Base-by-base conservation (phyloP, 2,888 invertebrate genomes). In the Cataglyphis albicans region DNA sequence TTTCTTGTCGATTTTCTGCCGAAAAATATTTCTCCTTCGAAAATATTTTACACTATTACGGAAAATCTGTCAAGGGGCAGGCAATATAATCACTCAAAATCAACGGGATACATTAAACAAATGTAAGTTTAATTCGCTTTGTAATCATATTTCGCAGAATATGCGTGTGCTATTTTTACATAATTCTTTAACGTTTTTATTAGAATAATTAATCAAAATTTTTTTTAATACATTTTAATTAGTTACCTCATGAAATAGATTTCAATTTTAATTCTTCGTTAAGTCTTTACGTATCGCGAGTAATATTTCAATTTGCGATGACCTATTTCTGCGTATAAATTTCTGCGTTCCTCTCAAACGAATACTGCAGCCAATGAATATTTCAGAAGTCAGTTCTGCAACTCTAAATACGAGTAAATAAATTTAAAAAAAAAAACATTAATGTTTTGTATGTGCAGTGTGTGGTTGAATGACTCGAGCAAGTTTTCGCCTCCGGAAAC, bases 241-340 rank as follows among this genome's bases (percentile, higher is more conserved):
- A n/a, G 6, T 52, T n/a, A 57, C 12, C 10, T n/a, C 21, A 1
- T 29, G 29, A 2, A 55, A n/a, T n/a, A 41, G 1, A 29, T 59
- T 59, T 73, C 41, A 59, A 25, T 59, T 59, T 73, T 59, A 59
- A 57, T 59, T 59, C 7, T 59, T 59, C 25, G 59, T 57, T 41
- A 70, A 68, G 5, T 25, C 9, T 3, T 18, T 64, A 18, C 6
- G 10, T 67, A 25, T 48, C 18, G n/a, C n/a, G 7, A 1, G 18
- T 25, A 29, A 29, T 44, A 67, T 67, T 29, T 29, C 25, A 67
- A 18, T 25, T 15, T 65, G 41, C 41, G 3, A 25, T 65, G 15
- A 65, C 6, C 21, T 65, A 41, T 9, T 48, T 15, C 29, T 67
- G 18, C 15, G 48, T 48, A 48, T 70, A 55, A 70, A 15, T n/a